Evolutionary conservation across 2,113 vertebrate genomes (phyloP).

Genomic region (Phainopepla nitens): DNA sequence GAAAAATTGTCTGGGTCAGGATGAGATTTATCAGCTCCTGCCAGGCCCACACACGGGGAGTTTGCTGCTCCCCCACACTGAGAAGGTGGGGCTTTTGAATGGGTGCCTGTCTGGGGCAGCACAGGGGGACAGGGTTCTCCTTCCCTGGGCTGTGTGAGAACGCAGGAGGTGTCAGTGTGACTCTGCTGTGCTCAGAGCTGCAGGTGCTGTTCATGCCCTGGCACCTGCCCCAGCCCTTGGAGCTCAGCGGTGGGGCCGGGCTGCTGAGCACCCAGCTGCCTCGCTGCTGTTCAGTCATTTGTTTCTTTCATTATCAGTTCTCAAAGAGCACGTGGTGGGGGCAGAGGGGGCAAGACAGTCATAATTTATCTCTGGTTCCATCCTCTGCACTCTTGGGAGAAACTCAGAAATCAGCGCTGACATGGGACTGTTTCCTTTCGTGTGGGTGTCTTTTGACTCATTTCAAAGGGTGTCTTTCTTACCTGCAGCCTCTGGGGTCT

Average conservation of each 20-base stretch:
- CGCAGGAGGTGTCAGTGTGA: neutral
- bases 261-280: neutral
- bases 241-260: neutral
- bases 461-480: neutral
- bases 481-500: neutral
- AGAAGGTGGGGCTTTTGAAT: neutral
- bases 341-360: neutral
- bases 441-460: neutral
- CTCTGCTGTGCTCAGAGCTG: neutral
- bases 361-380: neutral
- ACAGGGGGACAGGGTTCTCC: fast-evolving
- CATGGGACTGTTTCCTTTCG: neutral
- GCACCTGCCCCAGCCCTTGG: neutral
- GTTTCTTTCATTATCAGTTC: neutral
- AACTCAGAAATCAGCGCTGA: neutral
- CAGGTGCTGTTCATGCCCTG: neutral
- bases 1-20: neutral
- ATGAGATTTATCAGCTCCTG: neutral
- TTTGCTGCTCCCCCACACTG: neutral
- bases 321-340: neutral
- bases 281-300: neutral
- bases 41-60: fast-evolving
- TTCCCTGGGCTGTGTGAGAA: neutral
- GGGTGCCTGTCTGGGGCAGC: neutral
- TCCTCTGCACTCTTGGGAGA: neutral